phyloP scores from a whole-genome alignment of 2,797 vertebrate genomes.

The Urocyon cinereoargenteus region DNA sequence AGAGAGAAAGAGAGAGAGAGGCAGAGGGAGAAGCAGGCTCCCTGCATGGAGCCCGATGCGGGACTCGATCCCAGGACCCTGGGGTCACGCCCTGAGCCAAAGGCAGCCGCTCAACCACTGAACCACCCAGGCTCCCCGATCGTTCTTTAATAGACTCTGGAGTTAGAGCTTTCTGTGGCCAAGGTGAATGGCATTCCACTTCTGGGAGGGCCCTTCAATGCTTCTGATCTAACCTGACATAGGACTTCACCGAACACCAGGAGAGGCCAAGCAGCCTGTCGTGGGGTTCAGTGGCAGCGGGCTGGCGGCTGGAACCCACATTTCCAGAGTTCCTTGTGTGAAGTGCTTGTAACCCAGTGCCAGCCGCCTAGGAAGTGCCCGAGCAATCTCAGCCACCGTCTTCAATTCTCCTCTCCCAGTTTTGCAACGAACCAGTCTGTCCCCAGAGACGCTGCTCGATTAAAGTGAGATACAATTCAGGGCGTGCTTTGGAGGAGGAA shows the following conservation, averaged over 20 bases:
- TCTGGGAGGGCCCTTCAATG: background rate
- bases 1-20: fast-evolving
- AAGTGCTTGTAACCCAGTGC: background rate
- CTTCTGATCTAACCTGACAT: background rate
- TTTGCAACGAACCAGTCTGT: background rate
- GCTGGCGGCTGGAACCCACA: background rate
- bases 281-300: background rate
- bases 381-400: background rate
- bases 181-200: background rate
- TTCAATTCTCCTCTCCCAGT: background rate
- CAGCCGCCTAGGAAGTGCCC: background rate
- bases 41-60: no score
- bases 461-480: constrained; percentile 21
- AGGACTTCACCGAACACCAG: background rate
- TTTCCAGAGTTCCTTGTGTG: background rate
- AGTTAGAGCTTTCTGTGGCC: background rate
- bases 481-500: background rate
- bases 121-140: no score
- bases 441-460: background rate
- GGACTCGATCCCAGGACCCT: no score
- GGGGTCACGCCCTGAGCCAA: no score
- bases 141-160: background rate
- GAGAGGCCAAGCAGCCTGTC: background rate
- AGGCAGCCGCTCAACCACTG: no score
- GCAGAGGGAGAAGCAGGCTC: no score